These are phyloP conservation scores for Limnodromus scolopaceus DNA, from an alignment of 2,797 vertebrate genomes.

Conservation along the genomic window DNA sequence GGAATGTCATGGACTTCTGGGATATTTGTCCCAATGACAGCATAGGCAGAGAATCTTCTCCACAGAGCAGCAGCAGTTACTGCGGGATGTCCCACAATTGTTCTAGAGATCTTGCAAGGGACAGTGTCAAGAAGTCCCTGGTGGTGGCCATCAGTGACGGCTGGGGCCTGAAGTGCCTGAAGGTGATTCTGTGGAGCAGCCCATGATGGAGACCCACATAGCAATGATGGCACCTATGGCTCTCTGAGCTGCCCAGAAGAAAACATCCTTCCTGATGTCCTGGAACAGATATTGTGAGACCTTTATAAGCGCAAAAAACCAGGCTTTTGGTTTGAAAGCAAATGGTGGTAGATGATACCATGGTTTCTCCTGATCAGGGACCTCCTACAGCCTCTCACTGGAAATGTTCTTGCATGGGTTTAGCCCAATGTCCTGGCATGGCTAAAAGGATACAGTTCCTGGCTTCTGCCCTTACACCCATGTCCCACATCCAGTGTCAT, in stretches of 20 bases:
- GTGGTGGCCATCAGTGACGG: background rate
- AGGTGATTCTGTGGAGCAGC: too few relatives aligned
- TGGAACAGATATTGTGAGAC: background rate
- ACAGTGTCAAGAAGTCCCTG: background rate
- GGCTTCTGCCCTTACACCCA: background rate
- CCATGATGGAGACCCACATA: accelerated
- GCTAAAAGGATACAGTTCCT: background rate
- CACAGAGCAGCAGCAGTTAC: background rate
- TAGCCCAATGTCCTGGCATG: background rate
- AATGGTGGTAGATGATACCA: background rate
- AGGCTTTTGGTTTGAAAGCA: background rate
- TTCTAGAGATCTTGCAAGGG: background rate
- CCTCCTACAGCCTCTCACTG: background rate
- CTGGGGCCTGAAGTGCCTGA: background rate
- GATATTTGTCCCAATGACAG: background rate
- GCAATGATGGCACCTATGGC: background rate
- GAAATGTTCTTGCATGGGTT: background rate
- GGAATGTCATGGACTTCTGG: background rate
- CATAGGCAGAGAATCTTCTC: background rate
- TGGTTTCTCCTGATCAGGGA: background rate
- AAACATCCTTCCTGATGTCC: background rate
- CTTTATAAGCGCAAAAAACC: background rate
- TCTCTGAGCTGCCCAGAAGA: background rate
- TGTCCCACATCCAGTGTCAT: background rate
- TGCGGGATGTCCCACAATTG: background rate